A percentile compares a stretch with the other conserved stretches of the same genome.
Evolutionary conservation across 2,797 vertebrate species (phyloP).

Genomic region (Heliangelus exortis): DNA sequence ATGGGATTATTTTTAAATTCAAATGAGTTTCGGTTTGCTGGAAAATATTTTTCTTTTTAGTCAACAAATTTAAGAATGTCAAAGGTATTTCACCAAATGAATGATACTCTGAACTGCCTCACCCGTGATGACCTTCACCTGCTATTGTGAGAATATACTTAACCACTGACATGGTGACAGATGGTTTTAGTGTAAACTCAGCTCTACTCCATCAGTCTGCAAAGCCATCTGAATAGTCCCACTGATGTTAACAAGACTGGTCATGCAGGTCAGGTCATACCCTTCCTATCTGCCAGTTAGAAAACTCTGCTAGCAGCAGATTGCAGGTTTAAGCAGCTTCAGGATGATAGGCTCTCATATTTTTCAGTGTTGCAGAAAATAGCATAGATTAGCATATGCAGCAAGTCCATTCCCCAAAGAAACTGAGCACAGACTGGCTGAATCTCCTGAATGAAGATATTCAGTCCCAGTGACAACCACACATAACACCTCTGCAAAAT

Average conservation of each 20-base stretch:
- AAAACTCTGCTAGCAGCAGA: background rate
- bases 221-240: background rate
- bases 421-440: background rate
- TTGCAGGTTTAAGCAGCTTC: background rate
- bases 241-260: background rate
- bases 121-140: background rate
- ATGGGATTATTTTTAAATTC: background rate
- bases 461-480: background rate
- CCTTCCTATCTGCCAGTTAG: background rate
- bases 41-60: constrained; percentile 1
- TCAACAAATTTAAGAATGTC: background rate
- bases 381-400: background rate
- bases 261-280: background rate
- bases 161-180: background rate
- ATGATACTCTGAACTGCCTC: background rate
- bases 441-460: background rate
- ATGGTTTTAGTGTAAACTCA: background rate
- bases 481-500: background rate
- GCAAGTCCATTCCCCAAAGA: background rate
- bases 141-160: background rate
- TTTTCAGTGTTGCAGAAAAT: background rate
- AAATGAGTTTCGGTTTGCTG: background rate
- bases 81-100: background rate
- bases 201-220: background rate
- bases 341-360: background rate